Conservation (phyloP, 2,113 vertebrate genomes). For the Paradoxurus hermaphroditus region DNA sequence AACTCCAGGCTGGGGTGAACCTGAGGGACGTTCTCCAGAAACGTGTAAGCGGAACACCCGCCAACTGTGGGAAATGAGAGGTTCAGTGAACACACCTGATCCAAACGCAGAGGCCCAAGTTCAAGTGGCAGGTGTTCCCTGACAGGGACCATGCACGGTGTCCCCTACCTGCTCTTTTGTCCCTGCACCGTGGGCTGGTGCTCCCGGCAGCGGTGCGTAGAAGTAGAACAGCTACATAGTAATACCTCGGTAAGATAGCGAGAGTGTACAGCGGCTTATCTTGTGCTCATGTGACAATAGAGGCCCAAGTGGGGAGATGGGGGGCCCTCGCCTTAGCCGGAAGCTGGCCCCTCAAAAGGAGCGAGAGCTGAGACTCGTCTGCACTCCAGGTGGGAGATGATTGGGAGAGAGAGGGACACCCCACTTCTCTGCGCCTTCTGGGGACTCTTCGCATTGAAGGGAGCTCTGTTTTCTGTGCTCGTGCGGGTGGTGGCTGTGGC, state of each 20-base stretch:
- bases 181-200: rapidly evolving
- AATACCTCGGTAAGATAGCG: too few species aligned
- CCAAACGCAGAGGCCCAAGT: rapidly evolving
- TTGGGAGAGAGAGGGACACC: rapidly evolving
- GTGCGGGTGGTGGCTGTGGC: neutral
- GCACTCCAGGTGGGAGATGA: neutral
- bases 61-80: neutral
- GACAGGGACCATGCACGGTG: rapidly evolving
- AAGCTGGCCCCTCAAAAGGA: neutral
- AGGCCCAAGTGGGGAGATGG: rapidly evolving
- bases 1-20: neutral
- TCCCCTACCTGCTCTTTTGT: neutral
- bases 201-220: neutral
- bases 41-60: neutral
- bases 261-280: neutral
- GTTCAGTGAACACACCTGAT: neutral
- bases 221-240: rapidly evolving
- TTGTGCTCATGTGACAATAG: neutral
- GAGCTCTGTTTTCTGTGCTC: neutral
- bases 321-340: neutral
- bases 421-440: neutral
- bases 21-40: neutral
- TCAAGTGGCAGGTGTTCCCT: rapidly evolving
- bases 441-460: too few species aligned
- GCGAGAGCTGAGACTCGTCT: rapidly evolving